Evolutionary conservation across 2,797 vertebrate species (phyloP).

Genomic region (Pseudotriccus pelzelni): DNA sequence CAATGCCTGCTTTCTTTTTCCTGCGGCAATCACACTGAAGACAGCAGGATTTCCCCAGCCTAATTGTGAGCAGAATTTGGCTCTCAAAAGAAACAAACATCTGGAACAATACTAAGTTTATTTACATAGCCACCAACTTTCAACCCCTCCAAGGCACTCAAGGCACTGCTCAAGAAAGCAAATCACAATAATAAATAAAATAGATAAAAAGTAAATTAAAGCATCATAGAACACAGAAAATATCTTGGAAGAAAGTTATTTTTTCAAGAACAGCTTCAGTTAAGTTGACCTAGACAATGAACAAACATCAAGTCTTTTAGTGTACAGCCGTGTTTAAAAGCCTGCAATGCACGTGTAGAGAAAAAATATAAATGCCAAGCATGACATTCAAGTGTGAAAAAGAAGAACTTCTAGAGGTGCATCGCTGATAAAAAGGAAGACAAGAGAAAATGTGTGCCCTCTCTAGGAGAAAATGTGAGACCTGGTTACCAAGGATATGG

Average conservation of each 20-base stretch:
- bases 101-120: conserved; percentile 52
- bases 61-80: conserved; percentile 54
- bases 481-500: neutral
- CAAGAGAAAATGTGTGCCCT: neutral
- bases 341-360: neutral
- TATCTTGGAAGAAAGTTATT: neutral
- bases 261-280: conserved; percentile 44
- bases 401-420: neutral
- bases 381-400: neutral
- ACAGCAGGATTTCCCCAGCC: conserved; percentile 31
- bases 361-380: neutral
- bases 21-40: neutral
- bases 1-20: neutral
- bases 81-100: conserved; percentile 45
- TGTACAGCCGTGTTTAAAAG: neutral
- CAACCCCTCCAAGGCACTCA: neutral
- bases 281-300: neutral
- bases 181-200: conserved; percentile 44
- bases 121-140: conserved; percentile 57
- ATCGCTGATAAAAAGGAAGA: accelerated
- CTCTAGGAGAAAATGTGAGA: neutral
- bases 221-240: neutral
- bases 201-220: conserved; percentile 49
- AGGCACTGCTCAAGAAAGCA: conserved; percentile 19
- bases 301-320: neutral